These are phyloP conservation scores for Parauchenoglanis ngamensis DNA, from an alignment of 2,797 vertebrate species.

Conservation along the genomic window DNA sequence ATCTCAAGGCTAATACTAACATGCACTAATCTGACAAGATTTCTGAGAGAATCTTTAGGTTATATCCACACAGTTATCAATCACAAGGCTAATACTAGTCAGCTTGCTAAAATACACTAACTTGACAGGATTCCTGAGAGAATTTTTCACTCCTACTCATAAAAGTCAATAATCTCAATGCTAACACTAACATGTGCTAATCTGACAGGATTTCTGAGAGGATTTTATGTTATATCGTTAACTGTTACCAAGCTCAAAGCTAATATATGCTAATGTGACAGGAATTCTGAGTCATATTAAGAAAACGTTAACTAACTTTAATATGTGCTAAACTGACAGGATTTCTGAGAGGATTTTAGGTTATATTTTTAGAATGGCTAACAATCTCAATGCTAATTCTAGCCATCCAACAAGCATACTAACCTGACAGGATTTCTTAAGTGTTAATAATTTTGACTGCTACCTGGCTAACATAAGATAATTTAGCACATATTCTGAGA, in stretches of 20 bases:
- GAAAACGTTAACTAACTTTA: not conserved
- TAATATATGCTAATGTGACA: not conserved
- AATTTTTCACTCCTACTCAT: not conserved
- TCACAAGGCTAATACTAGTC: not conserved
- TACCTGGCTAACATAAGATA: not conserved
- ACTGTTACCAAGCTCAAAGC: not conserved
- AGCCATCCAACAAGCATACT: not conserved
- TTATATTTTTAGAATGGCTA: not conserved
- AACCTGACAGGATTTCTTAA: not conserved
- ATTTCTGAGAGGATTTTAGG: not conserved
- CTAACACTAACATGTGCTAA: not conserved
- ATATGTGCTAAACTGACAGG: not conserved
- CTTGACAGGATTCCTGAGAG: not conserved
- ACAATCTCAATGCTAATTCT: not conserved
- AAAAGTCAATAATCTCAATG: not conserved
- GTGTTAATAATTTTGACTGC: not conserved
- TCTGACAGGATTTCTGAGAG: not conserved
- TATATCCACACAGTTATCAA: not conserved
- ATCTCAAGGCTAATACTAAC: not conserved
- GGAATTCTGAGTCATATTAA: not conserved
- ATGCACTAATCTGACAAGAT: not conserved
- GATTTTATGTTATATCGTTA: not conserved
- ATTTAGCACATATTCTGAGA: not conserved
- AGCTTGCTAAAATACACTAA: not conserved
- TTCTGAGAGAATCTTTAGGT: not conserved